These are phyloP conservation scores for Panthera leo DNA, from an alignment of 2,113 vertebrate species.

Conservation along the genomic window DNA sequence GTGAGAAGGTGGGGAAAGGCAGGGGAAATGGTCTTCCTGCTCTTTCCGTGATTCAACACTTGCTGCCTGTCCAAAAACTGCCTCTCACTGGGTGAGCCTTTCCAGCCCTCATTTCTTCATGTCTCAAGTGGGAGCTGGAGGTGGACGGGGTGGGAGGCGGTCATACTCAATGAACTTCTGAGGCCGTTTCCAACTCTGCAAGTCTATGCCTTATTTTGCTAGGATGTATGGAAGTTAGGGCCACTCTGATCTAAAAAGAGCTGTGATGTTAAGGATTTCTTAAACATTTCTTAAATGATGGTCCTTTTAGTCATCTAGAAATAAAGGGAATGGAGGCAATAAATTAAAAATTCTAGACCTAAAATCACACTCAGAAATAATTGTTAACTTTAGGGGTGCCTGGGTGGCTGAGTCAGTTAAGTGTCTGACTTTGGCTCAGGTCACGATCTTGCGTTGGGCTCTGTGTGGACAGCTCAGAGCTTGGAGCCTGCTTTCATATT, in stretches of 20 bases:
- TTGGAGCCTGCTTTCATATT: too few species aligned
- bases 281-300: neutral
- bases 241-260: slow-evolving; percentile 5
- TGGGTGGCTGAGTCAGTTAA: too few species aligned
- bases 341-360: slow-evolving; percentile 3
- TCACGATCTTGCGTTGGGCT: too few species aligned
- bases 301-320: neutral
- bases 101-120: neutral
- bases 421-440: too few species aligned
- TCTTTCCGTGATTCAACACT: slow-evolving; percentile 27
- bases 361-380: slow-evolving; percentile 46
- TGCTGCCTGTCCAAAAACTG: neutral
- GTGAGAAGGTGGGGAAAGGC: neutral
- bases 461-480: too few species aligned
- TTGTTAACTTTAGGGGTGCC: neutral
- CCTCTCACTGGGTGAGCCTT: neutral
- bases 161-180: neutral
- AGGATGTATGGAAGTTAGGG: neutral
- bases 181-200: neutral
- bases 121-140: neutral
- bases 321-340: neutral
- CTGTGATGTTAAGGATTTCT: neutral
- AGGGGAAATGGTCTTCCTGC: neutral
- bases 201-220: neutral
- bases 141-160: neutral